phyloP scores from a whole-genome alignment of 1,140 invertebrate genomes.

The Bombus soroeensis region DNA sequence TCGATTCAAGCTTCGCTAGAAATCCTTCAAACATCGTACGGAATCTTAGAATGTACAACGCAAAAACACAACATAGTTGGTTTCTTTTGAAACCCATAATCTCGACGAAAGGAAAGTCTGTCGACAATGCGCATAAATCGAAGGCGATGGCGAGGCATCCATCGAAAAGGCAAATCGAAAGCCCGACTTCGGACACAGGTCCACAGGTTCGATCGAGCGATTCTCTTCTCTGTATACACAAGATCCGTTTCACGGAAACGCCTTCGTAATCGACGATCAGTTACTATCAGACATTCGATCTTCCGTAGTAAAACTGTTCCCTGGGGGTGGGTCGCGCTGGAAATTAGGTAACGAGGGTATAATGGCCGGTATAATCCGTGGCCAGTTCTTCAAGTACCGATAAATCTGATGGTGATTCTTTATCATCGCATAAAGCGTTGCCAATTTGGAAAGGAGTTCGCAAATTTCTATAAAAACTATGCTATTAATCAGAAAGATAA shows the following conservation, averaged over 20 bases:
- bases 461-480: not conserved
- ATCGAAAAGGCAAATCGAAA: not conserved
- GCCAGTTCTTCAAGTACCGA: not conserved
- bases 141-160: not conserved
- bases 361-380: not conserved
- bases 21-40: no score
- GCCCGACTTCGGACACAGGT: not conserved
- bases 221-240: not conserved
- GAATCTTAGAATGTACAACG: no score
- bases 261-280: not conserved
- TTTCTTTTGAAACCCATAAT: not conserved
- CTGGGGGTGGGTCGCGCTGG: not conserved
- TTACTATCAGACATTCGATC: not conserved
- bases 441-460: not conserved
- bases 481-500: no score
- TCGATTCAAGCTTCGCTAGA: no score
- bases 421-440: not conserved
- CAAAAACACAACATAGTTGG: not conserved
- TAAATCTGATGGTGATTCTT: not conserved
- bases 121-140: not conserved
- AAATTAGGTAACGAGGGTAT: not conserved
- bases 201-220: not conserved
- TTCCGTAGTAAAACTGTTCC: not conserved
- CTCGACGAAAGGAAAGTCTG: not conserved
- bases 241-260: not conserved